Evolutionary conservation across 2,888 invertebrate genomes (phyloP).

Genomic region (Hipparchia semele): DNA sequence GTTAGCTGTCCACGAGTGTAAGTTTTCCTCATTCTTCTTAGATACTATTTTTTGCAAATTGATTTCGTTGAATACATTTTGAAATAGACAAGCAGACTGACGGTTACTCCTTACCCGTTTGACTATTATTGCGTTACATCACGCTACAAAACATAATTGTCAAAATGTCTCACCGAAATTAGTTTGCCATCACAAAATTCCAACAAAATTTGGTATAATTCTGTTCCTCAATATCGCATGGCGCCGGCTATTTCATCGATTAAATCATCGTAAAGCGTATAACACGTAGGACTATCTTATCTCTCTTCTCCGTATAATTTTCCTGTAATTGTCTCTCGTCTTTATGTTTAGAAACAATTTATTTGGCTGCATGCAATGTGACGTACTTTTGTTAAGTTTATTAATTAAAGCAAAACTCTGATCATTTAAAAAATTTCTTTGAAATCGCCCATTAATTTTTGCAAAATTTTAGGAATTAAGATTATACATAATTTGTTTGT

Average conservation of each 20-base stretch:
- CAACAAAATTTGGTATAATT: constrained; percentile 8
- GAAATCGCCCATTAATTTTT: not conserved
- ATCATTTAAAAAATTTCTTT: not conserved
- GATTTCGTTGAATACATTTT: constrained; percentile 14
- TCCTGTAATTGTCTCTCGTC: constrained; percentile 58
- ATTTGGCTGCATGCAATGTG: constrained; percentile 27
- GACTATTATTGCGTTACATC: not conserved
- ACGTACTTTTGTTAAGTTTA: constrained; percentile 6
- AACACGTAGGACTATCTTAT: constrained; percentile 60
- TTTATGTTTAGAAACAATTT: constrained; percentile 29
- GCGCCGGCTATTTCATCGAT: constrained; percentile 63
- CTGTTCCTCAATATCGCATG: constrained; percentile 54
- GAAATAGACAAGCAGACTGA: not conserved
- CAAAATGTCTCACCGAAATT: constrained; percentile 6
- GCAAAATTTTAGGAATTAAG: not conserved
- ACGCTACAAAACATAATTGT: not conserved
- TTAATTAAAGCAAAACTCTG: constrained; percentile 4
- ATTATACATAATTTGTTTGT: too few relatives aligned
- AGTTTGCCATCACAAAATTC: constrained; percentile 30
- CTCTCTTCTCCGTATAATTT: constrained; percentile 55
- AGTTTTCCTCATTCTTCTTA: constrained; percentile 57
- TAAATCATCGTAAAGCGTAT: constrained; percentile 78
- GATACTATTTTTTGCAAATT: constrained; percentile 4
- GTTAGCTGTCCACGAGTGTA: constrained; percentile 93
- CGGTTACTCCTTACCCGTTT: too few relatives aligned